Evolutionary conservation across 2,888 invertebrate genomes (phyloP), one percentile per base, ranked within the genome.

Genomic region (Deilephila porcellus): DNA sequence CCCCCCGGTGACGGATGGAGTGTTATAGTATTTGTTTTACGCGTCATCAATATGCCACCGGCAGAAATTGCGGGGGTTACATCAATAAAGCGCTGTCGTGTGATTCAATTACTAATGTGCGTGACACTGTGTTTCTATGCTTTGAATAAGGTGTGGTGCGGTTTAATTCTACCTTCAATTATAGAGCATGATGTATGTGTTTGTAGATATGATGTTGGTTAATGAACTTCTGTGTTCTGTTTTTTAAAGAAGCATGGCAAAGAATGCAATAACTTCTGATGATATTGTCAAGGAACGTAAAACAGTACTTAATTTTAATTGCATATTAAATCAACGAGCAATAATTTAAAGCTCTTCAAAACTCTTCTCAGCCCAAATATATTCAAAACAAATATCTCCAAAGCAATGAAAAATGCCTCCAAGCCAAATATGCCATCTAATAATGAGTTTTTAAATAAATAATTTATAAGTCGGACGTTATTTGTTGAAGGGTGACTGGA

Each of bases 11-110:
- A 90, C 85, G 91, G 90, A 89, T 89, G 87, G 86, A 89, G 90
- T 91, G 91, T 89, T 89, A 88, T 88, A 85, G 88, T 91, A 88
- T 93, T 93, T 93, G 93, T 94, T 94, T 94, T 92, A 92, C 92
- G 93, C 93, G 87, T 89, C 94, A 92, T 91, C 91, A 88, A 90
- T 86, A 86, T 88, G 90, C 88, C 91, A 86, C 81, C 78, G 83
- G 82, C 87, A 87, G 81, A 84, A 80, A 80, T 83, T 85, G 86
- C 81, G 84, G 88, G 91, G 76, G 77, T 71, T 76, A 73, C 63
- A 64, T 73, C 76, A 76, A 79, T 78, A 79, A 77, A 80, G 77
- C 79, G 77, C 52, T 53, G 79, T 74, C 73, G 75, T 81, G 83
- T 85, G 85, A 86, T 86, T 88, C 84, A 82, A 86, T 88, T 85